A percentile compares a stretch with the other conserved stretches of the same genome.
phyloP scores from a whole-genome alignment of 1,140 invertebrate species.

The Zophobas atratus region DNA sequence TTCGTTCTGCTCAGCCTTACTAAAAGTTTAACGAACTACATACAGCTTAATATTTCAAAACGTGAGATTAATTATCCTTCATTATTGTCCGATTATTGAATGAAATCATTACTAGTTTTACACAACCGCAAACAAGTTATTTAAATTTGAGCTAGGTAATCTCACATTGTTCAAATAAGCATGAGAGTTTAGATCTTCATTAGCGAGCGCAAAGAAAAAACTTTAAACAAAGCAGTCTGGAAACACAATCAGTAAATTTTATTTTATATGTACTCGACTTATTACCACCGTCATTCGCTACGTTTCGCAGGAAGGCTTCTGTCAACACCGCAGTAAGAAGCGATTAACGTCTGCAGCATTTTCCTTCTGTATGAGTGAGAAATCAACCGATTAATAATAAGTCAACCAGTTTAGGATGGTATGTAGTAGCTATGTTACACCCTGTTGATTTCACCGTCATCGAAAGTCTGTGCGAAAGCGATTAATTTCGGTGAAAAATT shows the following conservation, averaged over 20 bases:
- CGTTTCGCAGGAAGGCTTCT: not conserved
- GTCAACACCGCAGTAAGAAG: not conserved
- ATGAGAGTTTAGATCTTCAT: not conserved
- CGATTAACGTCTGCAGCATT: not conserved
- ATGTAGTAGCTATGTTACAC: not conserved
- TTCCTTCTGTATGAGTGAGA: not conserved
- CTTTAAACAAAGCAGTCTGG: not conserved
- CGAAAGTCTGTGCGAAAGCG: not conserved
- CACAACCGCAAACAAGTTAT: not conserved
- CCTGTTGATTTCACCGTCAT: not conserved
- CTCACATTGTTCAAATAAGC: not conserved
- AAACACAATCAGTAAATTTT: no score
- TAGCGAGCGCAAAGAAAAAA: not conserved
- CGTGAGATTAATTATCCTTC: not conserved
- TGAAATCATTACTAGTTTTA: not conserved
- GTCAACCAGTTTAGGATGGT: not conserved
- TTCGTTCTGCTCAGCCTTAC: not conserved
- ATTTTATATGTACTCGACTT: not conserved
- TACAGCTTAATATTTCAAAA: not conserved
- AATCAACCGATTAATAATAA: slow-evolving; percentile 1
- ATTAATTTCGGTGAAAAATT: not conserved
- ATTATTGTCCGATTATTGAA: not conserved
- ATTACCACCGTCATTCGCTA: not conserved
- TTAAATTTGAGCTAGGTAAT: not conserved
- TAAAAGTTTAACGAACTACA: not conserved